phyloP scores from a whole-genome alignment of 2,797 vertebrate species.

The Sebastes minor region DNA sequence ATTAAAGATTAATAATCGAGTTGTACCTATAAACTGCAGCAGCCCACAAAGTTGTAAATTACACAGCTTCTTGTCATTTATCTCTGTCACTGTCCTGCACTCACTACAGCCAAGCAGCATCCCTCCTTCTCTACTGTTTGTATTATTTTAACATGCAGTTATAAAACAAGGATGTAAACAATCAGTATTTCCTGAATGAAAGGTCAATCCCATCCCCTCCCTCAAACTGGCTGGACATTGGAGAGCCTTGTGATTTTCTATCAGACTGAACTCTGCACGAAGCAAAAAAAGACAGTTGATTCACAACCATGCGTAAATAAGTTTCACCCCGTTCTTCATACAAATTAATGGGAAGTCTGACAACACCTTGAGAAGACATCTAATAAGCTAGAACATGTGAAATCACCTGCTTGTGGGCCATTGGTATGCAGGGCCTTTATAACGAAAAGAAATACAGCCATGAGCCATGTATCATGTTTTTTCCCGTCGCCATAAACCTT shows the following conservation, averaged over 20 bases:
- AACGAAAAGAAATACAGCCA: not conserved
- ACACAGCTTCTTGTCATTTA: not conserved
- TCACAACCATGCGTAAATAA: not conserved
- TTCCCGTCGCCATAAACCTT: not conserved
- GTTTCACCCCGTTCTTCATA: not conserved
- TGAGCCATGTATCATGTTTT: not conserved
- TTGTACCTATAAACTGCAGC: not conserved
- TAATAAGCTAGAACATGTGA: not conserved
- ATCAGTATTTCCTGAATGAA: not conserved
- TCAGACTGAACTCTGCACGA: not conserved
- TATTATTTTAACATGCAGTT: not conserved
- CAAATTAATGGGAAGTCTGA: not conserved
- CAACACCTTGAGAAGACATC: not conserved
- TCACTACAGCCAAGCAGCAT: not conserved
- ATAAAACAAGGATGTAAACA: not conserved
- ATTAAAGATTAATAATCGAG: not conserved
- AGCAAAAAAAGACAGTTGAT: not conserved
- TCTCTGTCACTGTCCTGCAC: not conserved
- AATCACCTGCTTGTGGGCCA: not conserved
- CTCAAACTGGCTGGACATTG: not conserved
- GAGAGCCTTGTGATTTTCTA: not conserved
- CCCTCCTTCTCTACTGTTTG: not conserved
- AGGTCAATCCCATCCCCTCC: not conserved
- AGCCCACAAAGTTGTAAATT: not conserved
- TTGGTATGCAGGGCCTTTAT: not conserved